phyloP scores from a whole-genome alignment of 1,140 invertebrate genomes.

The Aphaenogaster floridana region DNA sequence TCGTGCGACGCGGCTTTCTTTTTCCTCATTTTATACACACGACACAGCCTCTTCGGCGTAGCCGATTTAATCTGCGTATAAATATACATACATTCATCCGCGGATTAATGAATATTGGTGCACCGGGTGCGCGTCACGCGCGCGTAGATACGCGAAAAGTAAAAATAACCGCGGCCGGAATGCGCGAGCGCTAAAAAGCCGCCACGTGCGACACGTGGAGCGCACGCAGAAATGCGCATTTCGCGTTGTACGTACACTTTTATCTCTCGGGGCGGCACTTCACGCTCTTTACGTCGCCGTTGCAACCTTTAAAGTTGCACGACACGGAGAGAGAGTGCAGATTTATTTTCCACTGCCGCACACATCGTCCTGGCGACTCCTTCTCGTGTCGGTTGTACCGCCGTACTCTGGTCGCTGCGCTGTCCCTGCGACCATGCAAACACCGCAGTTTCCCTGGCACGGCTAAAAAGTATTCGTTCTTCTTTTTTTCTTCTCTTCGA shows the following conservation, averaged over 20 bases:
- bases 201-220: conserved; percentile 36
- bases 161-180: conserved; percentile 56
- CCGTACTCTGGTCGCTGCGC: conserved; percentile 4
- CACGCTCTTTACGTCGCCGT: conserved; percentile 54
- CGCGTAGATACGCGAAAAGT: conserved; percentile 41
- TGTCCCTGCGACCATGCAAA: conserved; percentile 26
- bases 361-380: conserved; percentile 16
- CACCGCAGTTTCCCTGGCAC: conserved; percentile 43
- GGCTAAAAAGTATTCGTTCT: conserved; percentile 13
- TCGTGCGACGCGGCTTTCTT: background rate
- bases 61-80: conserved; percentile 33
- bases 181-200: conserved; percentile 36
- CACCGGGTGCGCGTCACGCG: conserved; percentile 34
- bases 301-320: conserved; percentile 74
- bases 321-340: conserved; percentile 65
- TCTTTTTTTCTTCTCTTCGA: background rate
- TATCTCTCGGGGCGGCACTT: conserved; percentile 61
- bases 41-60: conserved; percentile 25
- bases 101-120: conserved; percentile 77
- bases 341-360: conserved; percentile 75
- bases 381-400: conserved; percentile 51
- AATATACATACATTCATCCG: conserved; percentile 71
- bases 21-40: background rate
- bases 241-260: conserved; percentile 59
- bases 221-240: conserved; percentile 28